These are phyloP conservation scores for Phoebastria nigripes DNA, from an alignment of 2,797 vertebrate genomes.

Conservation along the genomic window DNA sequence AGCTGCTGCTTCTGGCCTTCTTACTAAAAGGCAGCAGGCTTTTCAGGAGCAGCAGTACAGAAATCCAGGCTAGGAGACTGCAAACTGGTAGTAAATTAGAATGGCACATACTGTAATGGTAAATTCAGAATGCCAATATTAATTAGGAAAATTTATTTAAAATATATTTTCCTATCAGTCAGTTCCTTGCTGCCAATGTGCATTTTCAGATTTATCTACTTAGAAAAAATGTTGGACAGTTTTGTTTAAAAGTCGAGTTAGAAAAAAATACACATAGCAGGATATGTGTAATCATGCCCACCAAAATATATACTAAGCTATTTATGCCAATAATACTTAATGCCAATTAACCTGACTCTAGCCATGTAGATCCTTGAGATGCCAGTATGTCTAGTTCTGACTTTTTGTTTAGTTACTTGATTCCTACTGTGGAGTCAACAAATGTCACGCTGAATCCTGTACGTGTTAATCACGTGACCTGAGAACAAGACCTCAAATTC, in stretches of 20 bases:
- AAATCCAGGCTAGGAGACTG: neutral
- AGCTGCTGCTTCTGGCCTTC: neutral
- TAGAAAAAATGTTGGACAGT: neutral
- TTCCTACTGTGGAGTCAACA: neutral
- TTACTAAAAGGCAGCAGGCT: neutral
- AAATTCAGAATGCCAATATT: slow-evolving; percentile 24
- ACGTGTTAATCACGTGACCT: neutral
- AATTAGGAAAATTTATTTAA: slow-evolving; percentile 7
- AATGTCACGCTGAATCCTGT: neutral
- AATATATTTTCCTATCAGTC: neutral
- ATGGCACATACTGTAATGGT: neutral
- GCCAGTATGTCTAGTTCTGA: neutral
- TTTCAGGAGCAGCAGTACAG: neutral
- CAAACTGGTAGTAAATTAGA: neutral
- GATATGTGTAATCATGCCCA: neutral
- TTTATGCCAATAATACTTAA: neutral
- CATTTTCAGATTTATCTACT: neutral
- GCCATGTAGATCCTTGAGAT: neutral
- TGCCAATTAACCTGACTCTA: neutral
- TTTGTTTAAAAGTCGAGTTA: neutral
- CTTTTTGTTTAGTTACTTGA: neutral
- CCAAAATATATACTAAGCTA: neutral
- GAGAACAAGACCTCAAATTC: neutral
- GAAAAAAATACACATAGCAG: neutral
- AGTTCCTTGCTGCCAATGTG: neutral